phyloP scores from a whole-genome alignment of 1,140 invertebrate species.

The Lordiphosa collinella region DNA sequence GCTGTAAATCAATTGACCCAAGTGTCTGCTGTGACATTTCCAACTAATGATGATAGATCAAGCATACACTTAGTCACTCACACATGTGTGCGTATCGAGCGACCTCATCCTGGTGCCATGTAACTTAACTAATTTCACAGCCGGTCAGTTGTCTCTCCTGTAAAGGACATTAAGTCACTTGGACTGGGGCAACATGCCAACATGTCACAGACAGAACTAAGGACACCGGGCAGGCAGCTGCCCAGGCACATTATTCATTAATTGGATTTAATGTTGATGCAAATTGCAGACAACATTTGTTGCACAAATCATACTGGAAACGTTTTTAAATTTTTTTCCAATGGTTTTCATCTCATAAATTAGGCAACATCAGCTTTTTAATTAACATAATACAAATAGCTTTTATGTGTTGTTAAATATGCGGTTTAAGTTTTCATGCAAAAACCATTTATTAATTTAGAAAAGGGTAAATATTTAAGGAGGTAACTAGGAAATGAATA shows the following conservation, averaged over 20 bases:
- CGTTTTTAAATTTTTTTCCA: background rate
- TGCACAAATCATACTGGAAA: background rate
- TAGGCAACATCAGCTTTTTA: constrained; percentile 12
- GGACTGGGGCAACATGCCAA: constrained; percentile 16
- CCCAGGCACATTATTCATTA: constrained; percentile 33
- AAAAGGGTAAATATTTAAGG: too few species aligned
- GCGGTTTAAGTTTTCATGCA: constrained; percentile 2
- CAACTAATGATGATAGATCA: constrained; percentile 56
- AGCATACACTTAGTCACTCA: constrained; percentile 41
- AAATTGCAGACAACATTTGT: constrained; percentile 14
- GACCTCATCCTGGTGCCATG: constrained; percentile 6
- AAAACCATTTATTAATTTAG: background rate
- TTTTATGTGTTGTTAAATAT: constrained; percentile 3
- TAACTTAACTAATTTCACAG: constrained; percentile 47
- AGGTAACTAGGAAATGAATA: too few species aligned
- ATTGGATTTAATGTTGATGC: constrained; percentile 36
- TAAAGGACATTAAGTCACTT: constrained; percentile 7
- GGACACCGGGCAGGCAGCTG: constrained; percentile 5
- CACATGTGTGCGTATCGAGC: constrained; percentile 12
- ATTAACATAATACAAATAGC: constrained; percentile 23
- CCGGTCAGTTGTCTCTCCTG: background rate
- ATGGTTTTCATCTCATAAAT: constrained; percentile 19
- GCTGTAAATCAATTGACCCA: constrained; percentile 53
- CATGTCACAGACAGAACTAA: constrained; percentile 21
- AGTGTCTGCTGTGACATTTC: constrained; percentile 50